These are phyloP conservation scores for Nephrotoma guestfalica DNA, from an alignment of 2,888 invertebrate genomes.

Conservation along the genomic window DNA sequence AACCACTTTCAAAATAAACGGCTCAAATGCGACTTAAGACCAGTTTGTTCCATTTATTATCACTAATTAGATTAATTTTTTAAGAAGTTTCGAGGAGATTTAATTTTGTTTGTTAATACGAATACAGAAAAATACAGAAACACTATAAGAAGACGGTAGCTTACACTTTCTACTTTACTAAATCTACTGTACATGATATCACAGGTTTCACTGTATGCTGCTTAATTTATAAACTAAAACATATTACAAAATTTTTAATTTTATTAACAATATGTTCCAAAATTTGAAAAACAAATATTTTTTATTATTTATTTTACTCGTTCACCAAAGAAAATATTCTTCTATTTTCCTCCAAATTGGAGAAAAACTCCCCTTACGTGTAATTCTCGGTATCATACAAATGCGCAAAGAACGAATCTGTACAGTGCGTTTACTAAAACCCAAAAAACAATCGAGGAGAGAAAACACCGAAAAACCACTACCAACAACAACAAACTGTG, in stretches of 20 bases:
- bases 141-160: too few relatives aligned
- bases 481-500: background rate
- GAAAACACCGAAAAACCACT: background rate
- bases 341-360: background rate
- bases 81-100: too few relatives aligned
- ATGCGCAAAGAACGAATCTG: background rate
- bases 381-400: background rate
- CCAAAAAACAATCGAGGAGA: background rate
- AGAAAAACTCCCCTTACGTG: background rate
- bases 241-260: background rate
- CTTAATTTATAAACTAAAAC: background rate
- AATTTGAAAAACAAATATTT: background rate
- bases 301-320: background rate
- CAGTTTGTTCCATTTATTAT: too few relatives aligned
- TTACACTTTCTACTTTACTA: too few relatives aligned
- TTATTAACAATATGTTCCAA: background rate
- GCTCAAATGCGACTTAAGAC: too few relatives aligned
- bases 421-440: background rate
- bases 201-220: background rate
- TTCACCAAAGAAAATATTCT: background rate
- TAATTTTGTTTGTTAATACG: too few relatives aligned
- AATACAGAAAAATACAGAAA: too few relatives aligned
- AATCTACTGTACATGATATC: background rate
- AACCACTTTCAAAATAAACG: too few relatives aligned
- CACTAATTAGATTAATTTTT: too few relatives aligned